Evolutionary conservation across 2,797 vertebrate genomes (phyloP).

Genomic region (Cuniculus paca): DNA sequence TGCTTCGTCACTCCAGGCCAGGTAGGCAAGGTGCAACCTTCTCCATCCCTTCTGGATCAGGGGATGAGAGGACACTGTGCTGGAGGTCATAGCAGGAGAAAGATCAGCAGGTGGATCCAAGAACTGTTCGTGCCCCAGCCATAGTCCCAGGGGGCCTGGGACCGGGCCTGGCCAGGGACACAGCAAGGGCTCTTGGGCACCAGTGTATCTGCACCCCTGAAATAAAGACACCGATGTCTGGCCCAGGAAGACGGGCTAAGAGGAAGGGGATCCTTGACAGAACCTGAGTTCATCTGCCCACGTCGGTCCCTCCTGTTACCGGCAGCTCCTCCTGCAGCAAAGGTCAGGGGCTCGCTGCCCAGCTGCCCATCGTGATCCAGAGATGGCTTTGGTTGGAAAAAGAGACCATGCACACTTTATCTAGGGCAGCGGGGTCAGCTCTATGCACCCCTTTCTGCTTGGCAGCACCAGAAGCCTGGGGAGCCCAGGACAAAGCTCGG

Average conservation of each 20-base stretch:
- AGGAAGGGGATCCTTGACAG: background rate
- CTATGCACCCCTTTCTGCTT: background rate
- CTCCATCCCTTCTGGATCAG: background rate
- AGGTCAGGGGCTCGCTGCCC: background rate
- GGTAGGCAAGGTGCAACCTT: background rate
- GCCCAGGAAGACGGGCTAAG: background rate
- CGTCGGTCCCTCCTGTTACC: background rate
- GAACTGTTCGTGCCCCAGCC: background rate
- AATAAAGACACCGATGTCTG: background rate
- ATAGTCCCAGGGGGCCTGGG: background rate
- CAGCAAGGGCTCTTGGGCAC: background rate
- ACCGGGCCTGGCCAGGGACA: background rate
- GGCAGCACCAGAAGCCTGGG: background rate
- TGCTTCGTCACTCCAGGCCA: background rate
- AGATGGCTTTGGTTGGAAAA: conserved; percentile 48
- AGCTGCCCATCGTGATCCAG: conserved; percentile 34
- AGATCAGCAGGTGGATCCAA: conserved; percentile 1
- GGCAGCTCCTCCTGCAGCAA: conserved; percentile 5
- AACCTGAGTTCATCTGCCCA: background rate
- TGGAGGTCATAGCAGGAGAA: conserved; percentile 13
- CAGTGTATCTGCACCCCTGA: background rate
- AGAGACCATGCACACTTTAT: background rate
- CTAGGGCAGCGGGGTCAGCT: background rate
- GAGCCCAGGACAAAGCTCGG: conserved; percentile 28
- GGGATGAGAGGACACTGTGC: background rate